Evolutionary conservation across 2,113 vertebrate genomes (phyloP).

Genomic region (Kryptolebias marmoratus): DNA sequence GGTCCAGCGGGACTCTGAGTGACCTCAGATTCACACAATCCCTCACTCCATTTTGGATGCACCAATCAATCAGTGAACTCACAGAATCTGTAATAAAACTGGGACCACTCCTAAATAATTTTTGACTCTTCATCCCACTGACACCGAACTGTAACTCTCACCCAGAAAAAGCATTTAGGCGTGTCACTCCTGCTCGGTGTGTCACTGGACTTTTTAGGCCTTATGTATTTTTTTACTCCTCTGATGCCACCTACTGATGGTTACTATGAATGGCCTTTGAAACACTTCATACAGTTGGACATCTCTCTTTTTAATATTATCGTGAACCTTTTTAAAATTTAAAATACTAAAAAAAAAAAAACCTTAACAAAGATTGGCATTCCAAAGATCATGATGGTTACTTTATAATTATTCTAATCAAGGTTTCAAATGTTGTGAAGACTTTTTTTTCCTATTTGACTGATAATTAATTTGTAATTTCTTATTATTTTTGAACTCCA

Average conservation of each 20-base stretch:
- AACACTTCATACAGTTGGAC: constrained; percentile 28
- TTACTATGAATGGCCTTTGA: constrained; percentile 79
- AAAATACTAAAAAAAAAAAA: constrained; percentile 25
- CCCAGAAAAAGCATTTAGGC: constrained; percentile 37
- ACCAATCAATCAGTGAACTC: constrained; percentile 39
- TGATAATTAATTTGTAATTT: constrained; percentile 25
- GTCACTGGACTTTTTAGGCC: constrained; percentile 45
- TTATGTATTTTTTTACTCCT: constrained; percentile 26
- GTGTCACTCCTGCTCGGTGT: constrained; percentile 24
- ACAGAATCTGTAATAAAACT: constrained; percentile 26
- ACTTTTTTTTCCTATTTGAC: constrained; percentile 19
- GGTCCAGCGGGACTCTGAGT: constrained; percentile 98
- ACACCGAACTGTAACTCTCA: constrained; percentile 28
- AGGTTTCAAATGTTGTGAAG: constrained; percentile 49
- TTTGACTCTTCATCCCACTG: constrained; percentile 7
- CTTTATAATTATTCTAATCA: constrained; percentile 55
- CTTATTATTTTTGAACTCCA: constrained; percentile 55
- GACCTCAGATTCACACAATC: constrained; percentile 77
- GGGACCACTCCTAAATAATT: constrained; percentile 47
- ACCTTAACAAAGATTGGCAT: constrained; percentile 87
- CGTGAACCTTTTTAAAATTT: constrained; percentile 20
- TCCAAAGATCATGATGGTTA: constrained; percentile 85
- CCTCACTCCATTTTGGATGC: constrained; percentile 27
- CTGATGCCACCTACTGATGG: constrained; percentile 50
- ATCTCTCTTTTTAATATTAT: constrained; percentile 25